A percentile compares a stretch with the other conserved stretches of the same genome.
phyloP scores from a whole-genome alignment of 2,113 vertebrate species.

The Anolis carolinensis region DNA sequence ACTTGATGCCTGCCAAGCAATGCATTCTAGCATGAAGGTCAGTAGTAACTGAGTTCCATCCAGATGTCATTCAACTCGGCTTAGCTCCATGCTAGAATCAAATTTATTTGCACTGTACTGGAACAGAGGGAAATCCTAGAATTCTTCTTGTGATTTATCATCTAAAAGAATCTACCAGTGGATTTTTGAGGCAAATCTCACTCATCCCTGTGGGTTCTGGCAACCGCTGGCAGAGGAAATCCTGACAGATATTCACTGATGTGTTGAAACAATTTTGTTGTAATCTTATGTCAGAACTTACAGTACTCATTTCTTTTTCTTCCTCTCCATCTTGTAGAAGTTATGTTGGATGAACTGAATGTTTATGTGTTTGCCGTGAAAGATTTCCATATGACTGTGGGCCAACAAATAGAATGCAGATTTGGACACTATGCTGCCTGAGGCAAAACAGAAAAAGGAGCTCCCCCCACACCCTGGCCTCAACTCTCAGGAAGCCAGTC shows the following conservation, averaged over 20 bases:
- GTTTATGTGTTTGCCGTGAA: neutral
- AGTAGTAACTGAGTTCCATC: neutral
- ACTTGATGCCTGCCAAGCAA: neutral
- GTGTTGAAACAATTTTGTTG: neutral
- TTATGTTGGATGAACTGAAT: neutral
- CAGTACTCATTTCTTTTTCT: neutral
- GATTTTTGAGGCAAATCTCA: constrained; percentile 1
- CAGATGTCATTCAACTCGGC: constrained; percentile 4
- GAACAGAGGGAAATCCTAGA: neutral
- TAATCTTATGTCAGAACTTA: neutral
- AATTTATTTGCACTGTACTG: neutral
- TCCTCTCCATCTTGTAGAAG: neutral
- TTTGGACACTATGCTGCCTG: no score
- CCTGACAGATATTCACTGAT: neutral
- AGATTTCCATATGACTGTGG: neutral
- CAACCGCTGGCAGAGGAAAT: neutral
- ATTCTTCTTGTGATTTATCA: constrained; percentile 12
- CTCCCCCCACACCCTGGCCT: neutral
- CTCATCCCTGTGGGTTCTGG: constrained; percentile 17
- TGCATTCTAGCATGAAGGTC: neutral
- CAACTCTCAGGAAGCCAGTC: no score
- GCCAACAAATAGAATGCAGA: neutral
- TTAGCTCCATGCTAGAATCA: neutral
- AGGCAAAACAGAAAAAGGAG: neutral
- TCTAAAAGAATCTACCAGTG: neutral